phyloP scores from a whole-genome alignment of 2,797 vertebrate genomes.

The Hippoglossus hippoglossus region DNA sequence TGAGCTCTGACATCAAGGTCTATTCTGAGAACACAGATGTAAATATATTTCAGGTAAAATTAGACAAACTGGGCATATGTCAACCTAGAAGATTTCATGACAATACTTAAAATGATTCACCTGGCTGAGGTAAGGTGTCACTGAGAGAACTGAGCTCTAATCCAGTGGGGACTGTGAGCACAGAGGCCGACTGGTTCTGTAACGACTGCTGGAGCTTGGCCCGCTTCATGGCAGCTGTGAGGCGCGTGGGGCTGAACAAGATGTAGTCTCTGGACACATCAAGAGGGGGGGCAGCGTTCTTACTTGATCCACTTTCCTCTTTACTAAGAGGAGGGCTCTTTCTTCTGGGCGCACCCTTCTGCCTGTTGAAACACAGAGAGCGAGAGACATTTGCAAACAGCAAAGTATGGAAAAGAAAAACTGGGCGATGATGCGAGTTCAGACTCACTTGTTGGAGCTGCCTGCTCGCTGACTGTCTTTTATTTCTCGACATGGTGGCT shows the following conservation, averaged over 20 bases:
- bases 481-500: slow-evolving; percentile 5
- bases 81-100: background rate
- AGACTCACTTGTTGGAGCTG: slow-evolving; percentile 53
- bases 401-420: background rate
- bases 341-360: slow-evolving; percentile 19
- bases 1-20: background rate
- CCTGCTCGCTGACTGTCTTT: slow-evolving; percentile 28
- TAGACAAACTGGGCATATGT: background rate
- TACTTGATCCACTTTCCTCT: slow-evolving; percentile 18
- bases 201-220: slow-evolving; percentile 63
- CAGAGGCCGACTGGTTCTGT: slow-evolving; percentile 75
- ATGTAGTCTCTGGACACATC: slow-evolving; percentile 78
- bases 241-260: slow-evolving; percentile 82
- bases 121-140: slow-evolving; percentile 68
- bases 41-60: background rate
- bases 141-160: slow-evolving; percentile 78
- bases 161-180: slow-evolving; percentile 89
- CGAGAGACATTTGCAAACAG: background rate
- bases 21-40: background rate
- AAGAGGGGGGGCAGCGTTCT: slow-evolving; percentile 20
- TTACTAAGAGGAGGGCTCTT: slow-evolving; percentile 27
- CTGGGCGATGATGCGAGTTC: background rate
- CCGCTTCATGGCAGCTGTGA: slow-evolving; percentile 63
- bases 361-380: slow-evolving; percentile 27
- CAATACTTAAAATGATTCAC: slow-evolving; percentile 43